Evolutionary conservation across 2,888 invertebrate genomes (phyloP), one percentile per base, ranked within the genome.

Genomic region (Lagria hirta): DNA sequence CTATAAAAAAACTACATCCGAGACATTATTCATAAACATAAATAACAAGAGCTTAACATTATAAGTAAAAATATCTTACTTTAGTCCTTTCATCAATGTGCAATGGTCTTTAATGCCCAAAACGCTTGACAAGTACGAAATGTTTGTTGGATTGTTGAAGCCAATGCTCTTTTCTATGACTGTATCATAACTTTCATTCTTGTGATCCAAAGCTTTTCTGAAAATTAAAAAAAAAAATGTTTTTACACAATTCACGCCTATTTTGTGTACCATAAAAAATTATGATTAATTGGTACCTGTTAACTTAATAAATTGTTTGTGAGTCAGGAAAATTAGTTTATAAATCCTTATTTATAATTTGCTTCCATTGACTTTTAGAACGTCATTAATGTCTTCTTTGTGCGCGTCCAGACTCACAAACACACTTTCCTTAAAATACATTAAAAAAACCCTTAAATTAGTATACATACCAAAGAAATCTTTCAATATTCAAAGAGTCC

Each of bases 91-190:
- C 75, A 86, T 82, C 62, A 86, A 81, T 14, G 84, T 83, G 68
- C 81, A 80, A 59, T 83, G 82, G 64, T 79, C 81, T 59, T 82
- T 76, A 60, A 88, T 80, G 48, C 87, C 83, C 74, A 89, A 81
- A 57, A 81, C 76, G 70, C 83, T 82, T 61, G 84, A 83, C 58
- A 92, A 81, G 75, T 84, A 84, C 73, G 86, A 84, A 70, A 87
- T 83, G 80, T 85, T 87, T 80, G 88, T 88, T 53, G 91, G 89
- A 78, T 92, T 92, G 79, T 85, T 84, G 80, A 90, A 90, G 69
- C 88, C 88, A 62, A 86, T 80, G 67, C 87, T 86, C 76, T 83
- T 83, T 76, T 83, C 83, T 74, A 92, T 78, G 69, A 88, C 82
- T 60, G 82, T 83, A 75, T 88, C 88, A 78, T 83, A 90, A 67